Percentiles rank a stretch among this genome's conserved stretches.
phyloP scores from a whole-genome alignment of 2,888 invertebrate species.

The Rugalucina vietnamica region DNA sequence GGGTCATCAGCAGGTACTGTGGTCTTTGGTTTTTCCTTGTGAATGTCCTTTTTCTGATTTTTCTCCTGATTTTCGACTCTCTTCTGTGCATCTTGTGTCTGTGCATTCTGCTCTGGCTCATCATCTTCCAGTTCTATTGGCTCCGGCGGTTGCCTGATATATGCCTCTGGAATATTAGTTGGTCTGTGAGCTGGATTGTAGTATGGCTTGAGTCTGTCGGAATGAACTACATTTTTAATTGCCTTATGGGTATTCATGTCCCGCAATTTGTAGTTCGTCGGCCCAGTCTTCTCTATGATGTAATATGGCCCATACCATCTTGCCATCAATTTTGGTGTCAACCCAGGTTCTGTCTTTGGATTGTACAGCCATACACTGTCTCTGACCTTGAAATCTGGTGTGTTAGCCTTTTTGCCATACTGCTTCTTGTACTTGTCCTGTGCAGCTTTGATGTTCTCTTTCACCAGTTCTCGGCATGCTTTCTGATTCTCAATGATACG shows the following conservation, averaged over 20 bases:
- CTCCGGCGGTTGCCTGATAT: no score
- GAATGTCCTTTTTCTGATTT: not conserved
- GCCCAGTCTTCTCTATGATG: constrained; percentile 25
- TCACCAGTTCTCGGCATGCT: not conserved
- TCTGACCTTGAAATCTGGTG: not conserved
- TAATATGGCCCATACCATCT: constrained; percentile 12
- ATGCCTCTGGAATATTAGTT: constrained; percentile 41
- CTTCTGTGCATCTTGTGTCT: no score
- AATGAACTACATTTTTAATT: constrained; percentile 32
- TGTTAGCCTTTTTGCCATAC: not conserved
- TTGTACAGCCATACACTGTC: not conserved
- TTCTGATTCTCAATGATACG: not conserved
- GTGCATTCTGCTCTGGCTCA: not conserved
- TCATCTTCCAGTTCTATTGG: constrained; percentile 17
- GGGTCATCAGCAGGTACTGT: not conserved
- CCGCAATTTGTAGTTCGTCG: constrained; percentile 20
- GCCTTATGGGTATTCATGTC: constrained; percentile 29
- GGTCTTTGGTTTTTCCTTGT: not conserved
- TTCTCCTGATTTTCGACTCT: no score
- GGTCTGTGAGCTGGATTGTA: constrained; percentile 40
- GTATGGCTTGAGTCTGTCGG: constrained; percentile 47
- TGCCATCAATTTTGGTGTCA: not conserved
- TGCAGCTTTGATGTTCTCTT: not conserved
- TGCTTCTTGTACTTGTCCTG: constrained; percentile 1
- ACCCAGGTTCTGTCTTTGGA: not conserved